Evolutionary conservation across 1,140 invertebrate genomes (phyloP).

Genomic region (Platorchestia sp.): DNA sequence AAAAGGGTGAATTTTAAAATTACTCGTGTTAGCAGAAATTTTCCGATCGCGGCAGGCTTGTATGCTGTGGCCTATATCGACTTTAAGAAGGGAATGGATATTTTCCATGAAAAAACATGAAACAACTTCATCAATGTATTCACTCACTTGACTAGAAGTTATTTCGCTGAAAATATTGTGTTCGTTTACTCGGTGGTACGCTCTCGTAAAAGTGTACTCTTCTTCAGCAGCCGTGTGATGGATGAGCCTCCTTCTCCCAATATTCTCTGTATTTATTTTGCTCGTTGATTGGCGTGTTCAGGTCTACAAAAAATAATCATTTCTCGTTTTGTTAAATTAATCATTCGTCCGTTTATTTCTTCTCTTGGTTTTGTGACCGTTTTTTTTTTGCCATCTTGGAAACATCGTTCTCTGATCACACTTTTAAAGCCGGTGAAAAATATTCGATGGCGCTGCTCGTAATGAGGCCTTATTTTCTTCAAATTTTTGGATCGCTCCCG

Average conservation of each 20-base stretch:
- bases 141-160: neutral
- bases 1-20: neutral
- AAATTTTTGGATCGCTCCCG: neutral
- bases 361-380: neutral
- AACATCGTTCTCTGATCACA: neutral
- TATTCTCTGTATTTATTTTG: neutral
- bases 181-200: neutral
- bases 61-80: neutral
- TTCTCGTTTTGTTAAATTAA: neutral
- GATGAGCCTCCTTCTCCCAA: neutral
- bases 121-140: neutral
- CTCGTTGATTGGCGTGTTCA: neutral
- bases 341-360: neutral
- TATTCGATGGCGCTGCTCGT: neutral
- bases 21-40: neutral
- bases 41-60: neutral
- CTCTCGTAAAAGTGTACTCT: neutral
- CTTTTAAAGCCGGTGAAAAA: neutral
- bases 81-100: neutral
- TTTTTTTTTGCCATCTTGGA: neutral
- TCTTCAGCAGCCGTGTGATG: neutral
- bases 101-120: neutral
- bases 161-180: neutral
- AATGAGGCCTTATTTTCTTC: neutral
- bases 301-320: neutral